Conservation (phyloP, 2,113 vertebrate species). For the Spizaetus ornatus region DNA sequence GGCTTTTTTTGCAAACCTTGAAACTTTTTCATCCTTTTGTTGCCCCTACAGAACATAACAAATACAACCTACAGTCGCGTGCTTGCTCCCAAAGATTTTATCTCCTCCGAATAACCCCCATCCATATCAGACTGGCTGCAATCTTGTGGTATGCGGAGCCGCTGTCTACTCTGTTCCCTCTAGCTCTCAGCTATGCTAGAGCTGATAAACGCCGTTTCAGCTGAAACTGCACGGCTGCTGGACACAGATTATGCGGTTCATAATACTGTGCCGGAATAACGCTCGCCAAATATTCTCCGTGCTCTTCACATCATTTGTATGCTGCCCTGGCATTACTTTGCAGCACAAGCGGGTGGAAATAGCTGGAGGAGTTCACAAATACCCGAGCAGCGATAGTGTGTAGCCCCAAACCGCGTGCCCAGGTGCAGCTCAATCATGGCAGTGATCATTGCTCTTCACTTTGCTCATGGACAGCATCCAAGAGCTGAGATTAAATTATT, state of each 20-base stretch:
- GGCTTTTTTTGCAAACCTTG: background rate
- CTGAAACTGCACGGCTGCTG: background rate
- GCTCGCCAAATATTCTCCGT: background rate
- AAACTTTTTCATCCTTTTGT: background rate
- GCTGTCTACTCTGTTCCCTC: background rate
- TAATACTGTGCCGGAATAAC: background rate
- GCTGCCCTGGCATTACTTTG: background rate
- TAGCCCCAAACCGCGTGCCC: background rate
- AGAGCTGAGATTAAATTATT: background rate
- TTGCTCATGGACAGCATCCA: background rate
- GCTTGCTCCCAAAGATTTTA: background rate
- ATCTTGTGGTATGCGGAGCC: background rate
- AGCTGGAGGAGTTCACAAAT: background rate
- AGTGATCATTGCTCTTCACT: accelerated
- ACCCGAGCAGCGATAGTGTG: background rate
- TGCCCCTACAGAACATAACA: background rate
- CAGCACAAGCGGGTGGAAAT: background rate
- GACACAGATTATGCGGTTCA: background rate
- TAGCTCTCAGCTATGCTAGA: slow-evolving; percentile 29
- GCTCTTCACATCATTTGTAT: background rate
- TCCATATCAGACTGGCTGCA: background rate
- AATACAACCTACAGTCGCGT: background rate
- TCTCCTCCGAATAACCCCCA: background rate
- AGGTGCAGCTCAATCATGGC: background rate
- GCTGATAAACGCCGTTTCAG: slow-evolving; percentile 37